Conservation (phyloP, 2,797 vertebrate species). For the Etheostoma nigrum region DNA sequence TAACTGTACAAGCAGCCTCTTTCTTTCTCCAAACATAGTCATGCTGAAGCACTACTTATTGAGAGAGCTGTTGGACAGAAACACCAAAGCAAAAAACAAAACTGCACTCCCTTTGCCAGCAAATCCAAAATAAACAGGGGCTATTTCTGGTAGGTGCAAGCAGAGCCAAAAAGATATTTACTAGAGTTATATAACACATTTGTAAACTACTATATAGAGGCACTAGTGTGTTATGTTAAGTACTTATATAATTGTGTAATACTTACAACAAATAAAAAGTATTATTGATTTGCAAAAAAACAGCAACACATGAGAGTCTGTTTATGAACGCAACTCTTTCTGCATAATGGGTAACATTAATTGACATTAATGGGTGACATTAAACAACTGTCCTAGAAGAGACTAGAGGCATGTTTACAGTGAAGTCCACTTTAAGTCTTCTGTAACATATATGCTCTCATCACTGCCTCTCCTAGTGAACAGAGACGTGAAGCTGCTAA, state of each 20-base stretch:
- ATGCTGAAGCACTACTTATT: constrained; percentile 54
- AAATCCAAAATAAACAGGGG: constrained; percentile 51
- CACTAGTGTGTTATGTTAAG: neutral
- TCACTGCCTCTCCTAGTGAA: constrained; percentile 11
- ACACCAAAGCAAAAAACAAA: constrained; percentile 47
- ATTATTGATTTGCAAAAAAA: neutral
- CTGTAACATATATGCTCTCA: constrained; percentile 57
- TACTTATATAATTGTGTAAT: neutral
- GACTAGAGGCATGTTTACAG: constrained; percentile 45
- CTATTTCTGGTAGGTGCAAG: constrained; percentile 2
- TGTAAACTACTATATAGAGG: constrained; percentile 1
- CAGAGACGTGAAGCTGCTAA: constrained; percentile 3
- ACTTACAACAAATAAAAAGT: neutral
- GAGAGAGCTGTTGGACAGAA: constrained; percentile 46
- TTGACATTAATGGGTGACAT: constrained; percentile 4
- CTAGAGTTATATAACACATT: constrained; percentile 1
- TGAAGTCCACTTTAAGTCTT: constrained; percentile 44
- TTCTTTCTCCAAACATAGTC: constrained; percentile 73
- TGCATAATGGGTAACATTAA: neutral
- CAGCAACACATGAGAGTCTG: neutral
- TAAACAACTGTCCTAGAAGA: constrained; percentile 35
- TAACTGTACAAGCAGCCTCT: constrained; percentile 27
- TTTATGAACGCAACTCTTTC: constrained; percentile 9
- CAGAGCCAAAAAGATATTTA: constrained; percentile 5
- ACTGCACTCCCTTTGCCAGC: constrained; percentile 26